phyloP scores from a whole-genome alignment of 2,888 invertebrate genomes.

The Drosophila siamana region DNA sequence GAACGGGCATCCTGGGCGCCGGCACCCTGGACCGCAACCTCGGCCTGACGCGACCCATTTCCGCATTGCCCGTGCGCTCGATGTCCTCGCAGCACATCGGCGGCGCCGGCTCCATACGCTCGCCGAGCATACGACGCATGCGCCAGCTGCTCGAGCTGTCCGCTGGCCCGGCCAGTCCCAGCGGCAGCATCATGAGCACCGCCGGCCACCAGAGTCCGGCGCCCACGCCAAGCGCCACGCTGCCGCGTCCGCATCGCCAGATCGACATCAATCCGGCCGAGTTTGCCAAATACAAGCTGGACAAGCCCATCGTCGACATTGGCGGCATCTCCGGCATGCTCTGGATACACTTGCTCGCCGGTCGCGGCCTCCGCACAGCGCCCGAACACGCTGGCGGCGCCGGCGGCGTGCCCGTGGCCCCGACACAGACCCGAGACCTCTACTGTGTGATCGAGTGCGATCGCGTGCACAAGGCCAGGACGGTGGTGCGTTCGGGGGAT shows the following conservation, averaged over 20 bases:
- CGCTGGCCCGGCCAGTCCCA: conserved; percentile 87
- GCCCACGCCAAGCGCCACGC: conserved; percentile 91
- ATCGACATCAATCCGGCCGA: conserved; percentile 96
- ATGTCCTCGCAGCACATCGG: conserved; percentile 91
- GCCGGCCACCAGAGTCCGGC: conserved; percentile 89
- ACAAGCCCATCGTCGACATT: conserved; percentile 88
- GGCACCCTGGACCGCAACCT: conserved; percentile 89
- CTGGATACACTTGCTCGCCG: conserved; percentile 95
- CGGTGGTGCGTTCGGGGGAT: conserved; percentile 97
- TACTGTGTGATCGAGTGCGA: conserved; percentile 99
- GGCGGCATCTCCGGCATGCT: conserved; percentile 93
- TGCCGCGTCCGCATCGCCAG: conserved; percentile 90
- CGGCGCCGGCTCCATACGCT: conserved; percentile 86
- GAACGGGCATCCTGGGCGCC: conserved; percentile 88
- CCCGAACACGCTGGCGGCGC: conserved; percentile 87
- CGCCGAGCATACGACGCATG: conserved; percentile 92
- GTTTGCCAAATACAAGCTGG: conserved; percentile 96
- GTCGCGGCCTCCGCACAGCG: conserved; percentile 93
- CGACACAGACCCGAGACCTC: conserved; percentile 90
- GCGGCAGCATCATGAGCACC: conserved; percentile 85
- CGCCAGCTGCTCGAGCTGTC: conserved; percentile 92
- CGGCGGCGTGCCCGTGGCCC: conserved; percentile 87
- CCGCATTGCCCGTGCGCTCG: conserved; percentile 90
- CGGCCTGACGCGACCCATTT: conserved; percentile 87
- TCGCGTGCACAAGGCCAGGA: conserved; percentile 97